Base-by-base conservation (phyloP, 2,113 vertebrate genomes). In the Rhabdomys dilectus region DNA sequence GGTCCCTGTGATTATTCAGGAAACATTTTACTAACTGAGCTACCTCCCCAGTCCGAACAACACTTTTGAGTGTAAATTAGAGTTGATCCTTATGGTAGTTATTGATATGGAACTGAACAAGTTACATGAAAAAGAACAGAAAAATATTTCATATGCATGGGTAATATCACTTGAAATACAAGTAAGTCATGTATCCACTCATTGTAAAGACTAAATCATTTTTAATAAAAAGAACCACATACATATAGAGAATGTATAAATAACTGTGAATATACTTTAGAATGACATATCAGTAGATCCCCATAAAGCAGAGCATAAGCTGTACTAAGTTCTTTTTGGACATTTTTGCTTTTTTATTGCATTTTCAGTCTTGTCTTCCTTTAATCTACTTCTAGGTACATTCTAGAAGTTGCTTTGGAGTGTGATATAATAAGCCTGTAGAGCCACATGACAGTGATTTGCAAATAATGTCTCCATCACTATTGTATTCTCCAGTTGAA, bases 371-470 rank as follows among this genome's bases (percentile, higher is more conserved):
- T 89, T 93, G 58, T 80, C 51, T 22, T 94, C 92, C 66, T 95
- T 96, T 94, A 94, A 93, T 91, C 51, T 72, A 42, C 34, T 86
- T 96, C n/a, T 85, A 21, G 39, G 24, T 58, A 64, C 36, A 62
- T 85, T 92, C 34, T 88, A 42, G 51, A 97, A 96, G 87, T 96
- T 95, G 82, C 68, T 97, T 93, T 94, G 34, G 42, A 76, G 56
- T 85, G 15, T 19, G 36, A 60, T 86, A 60, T 86, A 91, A 96
- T 94, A 94, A 88, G 70, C 48, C 91, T 84, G 64, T 31, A 80
- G 88, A 95, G 82, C 11, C 39, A 91, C 39, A 89, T 93, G 85
- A 66, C 31, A 91, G 81, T 91, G 64, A 94, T 96, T 95, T 93
- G 24, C 64, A 96, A 96, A 96, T 95, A 96, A 97, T 92, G 29